Evolutionary conservation across 2,888 invertebrate species (phyloP), one percentile per base, ranked within the genome.

Genomic region (Cephus pygmeus): DNA sequence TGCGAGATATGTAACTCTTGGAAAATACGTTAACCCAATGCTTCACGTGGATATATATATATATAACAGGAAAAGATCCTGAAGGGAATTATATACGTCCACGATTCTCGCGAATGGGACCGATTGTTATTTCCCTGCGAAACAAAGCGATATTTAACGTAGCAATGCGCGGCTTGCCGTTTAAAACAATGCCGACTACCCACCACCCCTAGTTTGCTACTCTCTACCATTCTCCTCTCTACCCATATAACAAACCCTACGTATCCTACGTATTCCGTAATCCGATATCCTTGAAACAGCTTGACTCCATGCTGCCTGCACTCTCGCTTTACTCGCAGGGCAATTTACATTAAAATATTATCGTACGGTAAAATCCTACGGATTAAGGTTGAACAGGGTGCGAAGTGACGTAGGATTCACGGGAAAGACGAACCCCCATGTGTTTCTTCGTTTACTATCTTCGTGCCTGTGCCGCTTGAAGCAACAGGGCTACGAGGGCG

Each of bases 121-220:
- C 31, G 71, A 71, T 71, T 34, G 71, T 15, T 81, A 84, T 84
- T 79, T 79, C 79, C 76, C 73, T 73, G 80, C 34, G 73, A 77
- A 82, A 81, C 76, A 77, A 79, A 76, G 77, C 69, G 78, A 80
- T 76, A 83, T 85, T 82, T 81, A 83, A 82, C 82, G 80, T 77
- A 35, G 33, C 77, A 68, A 34, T 69, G 34, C 56, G 56, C 9
- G 56, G 23, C 73, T 76, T 73, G 79, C 78, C 81, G 84, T 85
- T 85, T 83, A 81, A 85, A 85, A 85, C 85, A 84, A 85, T 85
- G 82, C 82, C 23, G 73, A 78, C 74, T 79, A 77, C 76, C 76
- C 71, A 68, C n/a, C 34, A 23, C 23, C 71, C 36, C 40, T 69
- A 12, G 34, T 23, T 40, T 71, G 31, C 11, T 34, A 33, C 71